These are phyloP conservation scores for Ophion ventricosus DNA, from an alignment of 2,888 invertebrate genomes.

Conservation along the genomic window DNA sequence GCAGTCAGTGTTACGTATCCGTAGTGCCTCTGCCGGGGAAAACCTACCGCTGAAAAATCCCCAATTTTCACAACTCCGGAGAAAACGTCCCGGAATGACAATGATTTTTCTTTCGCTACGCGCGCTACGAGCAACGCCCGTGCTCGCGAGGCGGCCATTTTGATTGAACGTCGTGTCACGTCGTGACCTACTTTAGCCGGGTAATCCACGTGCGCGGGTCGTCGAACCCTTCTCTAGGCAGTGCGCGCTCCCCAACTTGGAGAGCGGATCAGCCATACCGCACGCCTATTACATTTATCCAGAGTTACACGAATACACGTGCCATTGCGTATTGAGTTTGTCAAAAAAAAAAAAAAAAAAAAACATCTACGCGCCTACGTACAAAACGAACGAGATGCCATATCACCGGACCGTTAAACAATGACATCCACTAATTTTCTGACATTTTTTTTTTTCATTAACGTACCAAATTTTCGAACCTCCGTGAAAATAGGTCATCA, in stretches of 20 bases:
- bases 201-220: conserved; percentile 81
- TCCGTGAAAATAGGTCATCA: conserved; percentile 30
- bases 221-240: conserved; percentile 73
- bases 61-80: background rate
- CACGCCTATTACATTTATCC: conserved; percentile 23
- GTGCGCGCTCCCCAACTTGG: conserved; percentile 49
- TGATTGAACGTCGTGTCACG: conserved; percentile 81
- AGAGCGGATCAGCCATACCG: conserved; percentile 15
- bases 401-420: conserved; percentile 22
- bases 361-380: background rate
- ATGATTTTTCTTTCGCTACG: conserved; percentile 5
- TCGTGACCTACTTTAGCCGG: conserved; percentile 79
- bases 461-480: background rate
- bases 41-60: background rate
- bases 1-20: background rate
- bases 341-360: background rate
- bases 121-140: conserved; percentile 51
- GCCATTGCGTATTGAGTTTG: background rate
- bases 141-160: conserved; percentile 76
- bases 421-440: conserved; percentile 20
- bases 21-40: background rate
- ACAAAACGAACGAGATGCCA: background rate
- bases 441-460: conserved; percentile 1
- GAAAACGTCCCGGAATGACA: background rate
- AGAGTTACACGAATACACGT: conserved; percentile 35